Evolutionary conservation across 2,888 invertebrate genomes (phyloP).

Genomic region (Lithophane leautieri): DNA sequence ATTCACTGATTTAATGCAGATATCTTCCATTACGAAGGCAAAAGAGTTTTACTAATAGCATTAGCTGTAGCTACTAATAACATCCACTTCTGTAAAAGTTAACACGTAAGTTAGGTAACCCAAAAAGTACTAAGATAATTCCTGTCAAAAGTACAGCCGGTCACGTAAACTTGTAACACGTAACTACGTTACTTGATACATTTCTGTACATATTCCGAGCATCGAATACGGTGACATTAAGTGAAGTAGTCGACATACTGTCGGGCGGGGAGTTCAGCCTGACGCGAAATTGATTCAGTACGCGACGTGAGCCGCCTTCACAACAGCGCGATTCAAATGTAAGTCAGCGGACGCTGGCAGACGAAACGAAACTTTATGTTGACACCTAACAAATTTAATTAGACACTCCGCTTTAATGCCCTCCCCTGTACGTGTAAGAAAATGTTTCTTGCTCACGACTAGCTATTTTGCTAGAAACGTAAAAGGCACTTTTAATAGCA

Average conservation of each 20-base stretch:
- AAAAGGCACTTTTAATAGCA: slow-evolving; percentile 44
- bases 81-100: neutral
- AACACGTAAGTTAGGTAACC: neutral
- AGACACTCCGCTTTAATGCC: slow-evolving; percentile 77
- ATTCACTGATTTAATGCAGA: neutral
- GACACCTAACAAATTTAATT: slow-evolving; percentile 86
- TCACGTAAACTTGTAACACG: slow-evolving; percentile 55
- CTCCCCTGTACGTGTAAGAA: slow-evolving; percentile 67
- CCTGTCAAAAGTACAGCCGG: slow-evolving; percentile 28
- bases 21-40: neutral
- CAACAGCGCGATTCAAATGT: slow-evolving; percentile 84
- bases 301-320: slow-evolving; percentile 85
- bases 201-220: slow-evolving; percentile 59
- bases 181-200: slow-evolving; percentile 48
- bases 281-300: slow-evolving; percentile 89
- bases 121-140: neutral
- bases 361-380: slow-evolving; percentile 84
- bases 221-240: slow-evolving; percentile 69
- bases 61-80: neutral
- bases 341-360: slow-evolving; percentile 75
- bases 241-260: slow-evolving; percentile 72
- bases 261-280: slow-evolving; percentile 78
- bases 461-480: slow-evolving; percentile 47
- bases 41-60: neutral
- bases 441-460: slow-evolving; percentile 52